A percentile compares a stretch with the other conserved stretches of the same genome.
Conservation (phyloP, 2,113 vertebrate species). For the Camelus bactrianus region DNA sequence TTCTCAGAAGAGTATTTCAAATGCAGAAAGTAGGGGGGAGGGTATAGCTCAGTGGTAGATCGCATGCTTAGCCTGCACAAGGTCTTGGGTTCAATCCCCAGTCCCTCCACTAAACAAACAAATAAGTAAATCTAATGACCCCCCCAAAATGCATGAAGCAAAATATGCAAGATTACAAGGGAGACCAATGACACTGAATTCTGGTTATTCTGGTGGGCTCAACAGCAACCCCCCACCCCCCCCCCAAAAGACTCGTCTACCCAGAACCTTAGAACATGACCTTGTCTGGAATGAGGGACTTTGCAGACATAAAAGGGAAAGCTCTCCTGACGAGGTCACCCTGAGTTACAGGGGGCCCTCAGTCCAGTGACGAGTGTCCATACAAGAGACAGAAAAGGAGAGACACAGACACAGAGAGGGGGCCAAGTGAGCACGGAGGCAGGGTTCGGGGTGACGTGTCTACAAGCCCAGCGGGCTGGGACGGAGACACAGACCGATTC, state of each 20-base stretch:
- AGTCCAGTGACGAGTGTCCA: not conserved
- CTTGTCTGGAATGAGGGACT: not conserved
- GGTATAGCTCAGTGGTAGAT: no score
- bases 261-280: not conserved
- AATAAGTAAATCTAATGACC: no score
- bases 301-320: accelerated
- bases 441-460: not conserved
- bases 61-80: no score
- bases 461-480: not conserved
- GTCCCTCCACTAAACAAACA: no score
- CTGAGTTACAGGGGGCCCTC: not conserved
- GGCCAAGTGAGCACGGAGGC: accelerated
- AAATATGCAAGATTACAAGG: not conserved
- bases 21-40: no score
- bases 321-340: not conserved
- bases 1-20: not conserved
- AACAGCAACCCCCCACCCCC: not conserved
- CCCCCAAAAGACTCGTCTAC: not conserved
- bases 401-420: not conserved
- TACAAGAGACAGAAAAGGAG: not conserved
- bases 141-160: not conserved
- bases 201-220: not conserved
- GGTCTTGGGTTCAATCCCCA: not conserved
- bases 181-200: not conserved
- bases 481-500: accelerated